Conservation (phyloP, 1,140 invertebrate genomes). For the Heliconius hewitsoni region DNA sequence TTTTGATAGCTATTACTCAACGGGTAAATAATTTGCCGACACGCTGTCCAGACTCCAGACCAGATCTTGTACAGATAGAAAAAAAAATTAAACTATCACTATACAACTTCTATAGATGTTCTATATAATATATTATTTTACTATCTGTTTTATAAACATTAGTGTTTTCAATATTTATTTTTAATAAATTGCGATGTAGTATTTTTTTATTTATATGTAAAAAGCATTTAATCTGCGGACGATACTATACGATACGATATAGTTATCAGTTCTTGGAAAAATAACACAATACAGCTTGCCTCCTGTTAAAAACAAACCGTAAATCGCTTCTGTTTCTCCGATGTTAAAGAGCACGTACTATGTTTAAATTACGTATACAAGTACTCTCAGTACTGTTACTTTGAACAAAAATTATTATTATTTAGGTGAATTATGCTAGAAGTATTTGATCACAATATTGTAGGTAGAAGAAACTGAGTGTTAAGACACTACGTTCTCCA, state of each 20-base stretch:
- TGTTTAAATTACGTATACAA: conserved; percentile 23
- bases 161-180: not conserved
- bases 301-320: conserved; percentile 49
- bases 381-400: not conserved
- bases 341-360: conserved; percentile 30
- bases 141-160: not conserved
- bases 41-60: conserved; percentile 55
- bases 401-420: not conserved
- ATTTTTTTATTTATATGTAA: not conserved
- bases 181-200: not conserved
- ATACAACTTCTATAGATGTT: not conserved
- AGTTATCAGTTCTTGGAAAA: conserved; percentile 59
- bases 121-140: not conserved
- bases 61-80: conserved; percentile 22
- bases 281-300: conserved; percentile 44
- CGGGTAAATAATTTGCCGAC: conserved; percentile 51
- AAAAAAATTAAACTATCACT: conserved; percentile 10
- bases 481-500: too few relatives aligned
- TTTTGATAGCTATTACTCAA: conserved; percentile 47
- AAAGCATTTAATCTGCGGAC: conserved; percentile 32
- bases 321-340: conserved; percentile 35
- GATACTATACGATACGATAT: conserved; percentile 44
- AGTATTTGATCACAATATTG: too few relatives aligned
- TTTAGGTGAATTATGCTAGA: not conserved
- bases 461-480: too few relatives aligned